Conservation (phyloP, 1,140 invertebrate genomes). For the Cherax destructor region DNA sequence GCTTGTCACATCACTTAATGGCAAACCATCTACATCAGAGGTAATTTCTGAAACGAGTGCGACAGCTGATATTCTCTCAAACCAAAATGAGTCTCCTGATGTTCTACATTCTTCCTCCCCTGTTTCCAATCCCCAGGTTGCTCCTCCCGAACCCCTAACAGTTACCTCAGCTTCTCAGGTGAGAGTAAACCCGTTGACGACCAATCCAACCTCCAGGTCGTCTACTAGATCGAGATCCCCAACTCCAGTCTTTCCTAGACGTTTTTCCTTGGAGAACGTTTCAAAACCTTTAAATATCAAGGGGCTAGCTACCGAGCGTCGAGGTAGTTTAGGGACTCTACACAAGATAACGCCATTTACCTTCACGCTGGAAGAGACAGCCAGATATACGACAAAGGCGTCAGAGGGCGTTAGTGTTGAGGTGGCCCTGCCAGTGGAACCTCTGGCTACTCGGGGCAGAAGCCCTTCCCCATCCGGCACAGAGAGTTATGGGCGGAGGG, state of each 20-base stretch:
- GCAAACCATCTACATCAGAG: constrained; percentile 33
- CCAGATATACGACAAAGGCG: background rate
- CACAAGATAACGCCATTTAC: constrained; percentile 16
- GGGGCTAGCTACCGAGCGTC: background rate
- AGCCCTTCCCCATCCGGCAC: constrained; percentile 44
- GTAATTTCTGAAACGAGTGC: constrained; percentile 34
- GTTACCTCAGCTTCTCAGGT: background rate
- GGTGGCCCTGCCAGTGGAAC: background rate
- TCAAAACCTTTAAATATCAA: background rate
- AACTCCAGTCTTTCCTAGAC: constrained; percentile 6
- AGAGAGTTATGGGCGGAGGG: constrained; percentile 33
- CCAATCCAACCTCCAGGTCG: background rate
- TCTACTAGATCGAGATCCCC: constrained; percentile 15
- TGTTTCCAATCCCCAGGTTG: background rate
- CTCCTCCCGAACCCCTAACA: background rate
- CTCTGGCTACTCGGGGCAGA: background rate
- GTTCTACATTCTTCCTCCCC: background rate
- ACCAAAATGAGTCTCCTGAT: constrained; percentile 35
- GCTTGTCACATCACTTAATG: background rate
- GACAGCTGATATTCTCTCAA: constrained; percentile 29
- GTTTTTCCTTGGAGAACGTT: constrained; percentile 19
- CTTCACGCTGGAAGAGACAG: constrained; percentile 26
- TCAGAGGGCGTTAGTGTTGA: background rate
- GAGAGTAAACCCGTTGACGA: background rate
- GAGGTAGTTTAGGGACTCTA: background rate